phyloP scores from a whole-genome alignment of 2,113 vertebrate species.

The Corynorhinus townsendii region DNA sequence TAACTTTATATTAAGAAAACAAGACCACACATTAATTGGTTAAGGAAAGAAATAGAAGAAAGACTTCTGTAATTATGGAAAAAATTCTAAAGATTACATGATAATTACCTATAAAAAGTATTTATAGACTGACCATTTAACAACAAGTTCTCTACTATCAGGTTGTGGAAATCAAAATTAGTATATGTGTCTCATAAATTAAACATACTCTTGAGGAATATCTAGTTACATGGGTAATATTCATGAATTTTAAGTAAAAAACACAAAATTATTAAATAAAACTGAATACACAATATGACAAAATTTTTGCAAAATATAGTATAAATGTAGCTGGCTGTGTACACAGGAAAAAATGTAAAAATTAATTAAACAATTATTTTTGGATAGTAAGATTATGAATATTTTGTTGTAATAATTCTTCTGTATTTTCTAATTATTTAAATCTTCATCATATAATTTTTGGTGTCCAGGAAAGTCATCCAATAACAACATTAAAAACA shows the following conservation, averaged over 20 bases:
- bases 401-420: not conserved
- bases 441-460: not conserved
- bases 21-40: not conserved
- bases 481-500: not conserved
- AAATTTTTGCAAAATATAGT: not conserved
- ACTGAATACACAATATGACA: not conserved
- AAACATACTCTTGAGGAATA: not conserved
- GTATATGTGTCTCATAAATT: not conserved
- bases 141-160: not conserved
- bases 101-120: slow-evolving; percentile 10
- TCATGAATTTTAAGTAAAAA: slow-evolving; percentile 19
- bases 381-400: not conserved
- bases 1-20: not conserved
- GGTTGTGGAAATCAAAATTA: not conserved
- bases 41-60: not conserved
- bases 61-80: not conserved
- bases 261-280: not conserved
- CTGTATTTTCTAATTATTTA: not conserved
- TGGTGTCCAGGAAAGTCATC: not conserved
- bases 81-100: not conserved
- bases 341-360: not conserved
- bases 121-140: not conserved
- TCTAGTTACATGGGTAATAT: not conserved
- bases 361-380: not conserved
- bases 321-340: not conserved